Base-by-base conservation (phyloP, 2,797 vertebrate genomes). In the Erpetoichthys calabaricus region DNA sequence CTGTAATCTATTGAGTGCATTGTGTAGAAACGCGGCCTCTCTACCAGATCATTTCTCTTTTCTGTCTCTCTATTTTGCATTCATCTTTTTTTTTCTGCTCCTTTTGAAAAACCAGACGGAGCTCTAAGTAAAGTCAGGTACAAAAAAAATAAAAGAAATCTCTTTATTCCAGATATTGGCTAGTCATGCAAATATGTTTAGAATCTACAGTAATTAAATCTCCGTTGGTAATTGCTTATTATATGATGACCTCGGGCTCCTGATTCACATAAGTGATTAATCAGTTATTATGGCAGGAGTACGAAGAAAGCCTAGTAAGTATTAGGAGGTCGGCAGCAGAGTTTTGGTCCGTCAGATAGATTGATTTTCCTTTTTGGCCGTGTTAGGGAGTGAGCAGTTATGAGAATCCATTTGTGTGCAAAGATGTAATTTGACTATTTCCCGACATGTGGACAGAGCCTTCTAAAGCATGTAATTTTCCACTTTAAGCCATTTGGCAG, bases 391-490 rank as follows among this genome's bases (percentile, higher is more conserved):
- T 25, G 25, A 25, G 54, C 46, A 56, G 45, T 56, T 60, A 56
- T 46, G 25, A 47, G 42, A 54, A 47, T 59, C 6, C 42, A 10
- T 45, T 25, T n/a, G 51, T 54, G 45, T 47, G 45, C 8, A 25
- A 8, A 59, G 10, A 46, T 47, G 58, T 54, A 54, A 54, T 59
- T 46, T 59, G n/a, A 46, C 25, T 8, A 53, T 44, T 59, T 51
- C n/a, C 51, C 54, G 58, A 53, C 58, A 10, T 44, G 7, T 59
- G 58, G 58, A 59, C 25, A 47, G 44, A 58, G 54, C 58, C 58
- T 42, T 59, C 43, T 44, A 51, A 58, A 51, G 42, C 42, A 47
- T 47, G 25, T 42, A 47, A 47, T 47, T 53, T 59, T 9, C 57
- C 43, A 54, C 51, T 47, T 54, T 42, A 41, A 59, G 44, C 43